These are phyloP conservation scores for Pelecanoides urinatrix DNA, from an alignment of 2,113 vertebrate species.

Conservation along the genomic window DNA sequence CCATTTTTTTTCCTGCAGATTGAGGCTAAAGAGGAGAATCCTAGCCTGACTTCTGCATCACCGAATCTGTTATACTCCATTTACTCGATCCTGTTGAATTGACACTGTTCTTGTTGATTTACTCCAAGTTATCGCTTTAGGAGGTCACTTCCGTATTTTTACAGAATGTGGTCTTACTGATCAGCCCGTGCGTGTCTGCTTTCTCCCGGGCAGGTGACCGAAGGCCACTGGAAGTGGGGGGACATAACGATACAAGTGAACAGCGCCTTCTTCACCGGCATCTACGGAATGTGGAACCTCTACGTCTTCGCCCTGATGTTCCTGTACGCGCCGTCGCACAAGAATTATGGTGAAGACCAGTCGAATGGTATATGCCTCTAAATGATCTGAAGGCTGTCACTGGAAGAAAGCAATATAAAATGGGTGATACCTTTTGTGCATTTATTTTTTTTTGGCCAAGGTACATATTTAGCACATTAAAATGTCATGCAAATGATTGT, in stretches of 20 bases:
- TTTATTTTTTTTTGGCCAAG: background rate
- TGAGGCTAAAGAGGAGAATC: background rate
- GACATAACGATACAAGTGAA: constrained; percentile 87
- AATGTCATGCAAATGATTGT: too few species aligned
- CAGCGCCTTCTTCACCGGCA: constrained; percentile 97
- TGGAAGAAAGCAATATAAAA: fast-evolving
- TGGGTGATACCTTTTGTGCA: background rate
- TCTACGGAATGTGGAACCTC: constrained; percentile 99
- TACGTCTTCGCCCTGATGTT: constrained; percentile 98
- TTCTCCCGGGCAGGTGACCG: constrained; percentile 81
- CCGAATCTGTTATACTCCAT: background rate
- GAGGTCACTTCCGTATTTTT: background rate
- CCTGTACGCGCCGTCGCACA: constrained; percentile 95
- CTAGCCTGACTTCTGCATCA: background rate
- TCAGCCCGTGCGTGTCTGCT: fast-evolving
- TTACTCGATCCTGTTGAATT: background rate
- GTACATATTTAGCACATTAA: fast-evolving
- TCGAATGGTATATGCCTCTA: constrained; percentile 76
- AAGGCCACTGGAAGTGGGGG: constrained; percentile 97
- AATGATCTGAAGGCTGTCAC: fast-evolving
- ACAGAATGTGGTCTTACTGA: background rate
- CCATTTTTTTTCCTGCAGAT: background rate
- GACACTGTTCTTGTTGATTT: background rate
- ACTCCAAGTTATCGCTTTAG: background rate
- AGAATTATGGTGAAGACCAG: constrained; percentile 91